A percentile compares a stretch with the other conserved stretches of the same genome.
These are phyloP conservation scores for Parapsyche elsis DNA, from an alignment of 1,140 invertebrate species.

Conservation along the genomic window DNA sequence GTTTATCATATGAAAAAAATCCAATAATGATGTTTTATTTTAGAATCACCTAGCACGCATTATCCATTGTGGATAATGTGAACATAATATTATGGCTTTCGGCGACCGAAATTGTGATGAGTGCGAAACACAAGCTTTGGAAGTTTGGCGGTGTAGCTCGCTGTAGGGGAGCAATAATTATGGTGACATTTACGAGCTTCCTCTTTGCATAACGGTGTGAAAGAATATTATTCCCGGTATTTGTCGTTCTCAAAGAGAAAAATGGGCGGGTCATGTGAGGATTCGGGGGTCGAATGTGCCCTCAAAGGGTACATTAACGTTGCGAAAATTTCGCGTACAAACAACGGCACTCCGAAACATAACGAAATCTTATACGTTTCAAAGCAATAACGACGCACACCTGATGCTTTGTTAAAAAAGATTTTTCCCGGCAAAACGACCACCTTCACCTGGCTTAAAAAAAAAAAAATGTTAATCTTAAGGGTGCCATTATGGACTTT, in stretches of 20 bases:
- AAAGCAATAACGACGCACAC: neutral
- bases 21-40: too few relatives aligned
- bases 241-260: slow-evolving; percentile 11
- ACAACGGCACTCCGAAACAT: neutral
- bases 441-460: neutral
- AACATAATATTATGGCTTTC: neutral
- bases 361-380: neutral
- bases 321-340: neutral
- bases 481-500: too few relatives aligned
- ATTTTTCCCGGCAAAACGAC: neutral
- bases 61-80: too few relatives aligned
- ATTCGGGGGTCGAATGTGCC: neutral
- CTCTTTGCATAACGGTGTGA: slow-evolving; percentile 53
- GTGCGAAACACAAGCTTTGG: slow-evolving; percentile 18
- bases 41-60: too few relatives aligned
- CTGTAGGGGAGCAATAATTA: slow-evolving; percentile 43
- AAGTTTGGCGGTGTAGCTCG: neutral
- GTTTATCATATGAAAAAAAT: too few relatives aligned
- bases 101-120: slow-evolving; percentile 12
- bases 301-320: neutral
- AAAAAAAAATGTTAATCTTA: neutral
- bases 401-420: neutral
- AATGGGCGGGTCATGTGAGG: slow-evolving; percentile 35
- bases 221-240: slow-evolving; percentile 38
- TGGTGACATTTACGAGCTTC: slow-evolving; percentile 49